phyloP scores from a whole-genome alignment of 1,140 invertebrate species.

The Lasaia peninsularis region DNA sequence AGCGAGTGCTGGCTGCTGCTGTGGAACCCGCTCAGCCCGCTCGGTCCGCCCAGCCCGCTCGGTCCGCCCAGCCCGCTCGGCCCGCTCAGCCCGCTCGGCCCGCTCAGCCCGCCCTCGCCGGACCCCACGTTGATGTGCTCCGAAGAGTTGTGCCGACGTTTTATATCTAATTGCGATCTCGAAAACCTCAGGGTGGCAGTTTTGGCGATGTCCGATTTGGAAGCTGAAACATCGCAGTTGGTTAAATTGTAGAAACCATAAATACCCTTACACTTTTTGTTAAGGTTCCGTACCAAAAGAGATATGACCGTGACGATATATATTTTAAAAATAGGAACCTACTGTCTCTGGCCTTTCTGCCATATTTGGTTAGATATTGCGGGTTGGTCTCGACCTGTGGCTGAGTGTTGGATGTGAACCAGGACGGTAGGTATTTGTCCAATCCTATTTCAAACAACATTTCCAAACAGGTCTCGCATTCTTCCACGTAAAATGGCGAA shows the following conservation, averaged over 20 bases:
- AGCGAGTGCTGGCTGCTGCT: conserved; percentile 55
- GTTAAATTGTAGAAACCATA: too few species aligned
- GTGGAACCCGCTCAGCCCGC: conserved; percentile 40
- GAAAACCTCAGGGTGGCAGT: conserved; percentile 45
- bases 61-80: conserved; percentile 37
- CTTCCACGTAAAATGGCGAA: conserved; percentile 73
- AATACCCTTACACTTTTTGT: too few species aligned
- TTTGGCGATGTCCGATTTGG: conserved; percentile 49
- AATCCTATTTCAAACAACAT: conserved; percentile 67
- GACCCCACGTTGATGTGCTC: conserved; percentile 69
- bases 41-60: conserved; percentile 37
- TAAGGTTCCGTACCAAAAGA: too few species aligned
- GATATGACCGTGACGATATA: too few species aligned
- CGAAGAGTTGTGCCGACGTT: conserved; percentile 77
- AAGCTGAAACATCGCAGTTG: conserved; percentile 34
- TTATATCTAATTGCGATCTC: conserved; percentile 44
- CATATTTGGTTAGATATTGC: conserved; percentile 55
- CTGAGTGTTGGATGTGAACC: conserved; percentile 61
- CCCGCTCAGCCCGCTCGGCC: conserved; percentile 36
- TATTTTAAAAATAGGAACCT: not conserved
- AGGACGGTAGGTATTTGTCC: conserved; percentile 62
- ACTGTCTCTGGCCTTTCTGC: conserved; percentile 47
- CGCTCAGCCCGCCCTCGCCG: conserved; percentile 37
- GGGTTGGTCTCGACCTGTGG: conserved; percentile 62
- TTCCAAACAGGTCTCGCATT: conserved; percentile 73